Percentiles rank a stretch among this genome's conserved stretches.
Evolutionary conservation across 2,888 invertebrate species (phyloP).

Genomic region (Monopis laevigella): DNA sequence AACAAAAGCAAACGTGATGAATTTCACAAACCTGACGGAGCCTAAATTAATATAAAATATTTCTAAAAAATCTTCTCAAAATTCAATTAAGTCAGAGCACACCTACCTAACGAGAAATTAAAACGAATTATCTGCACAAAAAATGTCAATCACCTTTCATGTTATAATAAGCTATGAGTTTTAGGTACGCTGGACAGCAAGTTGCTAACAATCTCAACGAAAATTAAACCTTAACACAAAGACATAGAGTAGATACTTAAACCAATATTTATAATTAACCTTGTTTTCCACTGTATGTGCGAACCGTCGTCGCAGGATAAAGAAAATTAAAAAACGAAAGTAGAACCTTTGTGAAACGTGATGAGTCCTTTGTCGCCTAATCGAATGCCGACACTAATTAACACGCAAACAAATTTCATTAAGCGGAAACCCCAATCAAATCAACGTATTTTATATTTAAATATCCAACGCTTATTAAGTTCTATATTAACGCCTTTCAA

Average conservation of each 20-base stretch:
- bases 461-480: neutral
- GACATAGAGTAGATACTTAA: no score
- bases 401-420: slow-evolving; percentile 38
- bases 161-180: slow-evolving; percentile 11
- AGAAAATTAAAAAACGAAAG: slow-evolving; percentile 8
- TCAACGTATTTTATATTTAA: slow-evolving; percentile 18
- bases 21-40: no score
- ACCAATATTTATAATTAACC: no score
- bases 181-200: no score
- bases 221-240: no score
- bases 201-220: no score
- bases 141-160: slow-evolving; percentile 10
- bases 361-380: slow-evolving; percentile 27
- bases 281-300: no score
- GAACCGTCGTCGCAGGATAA: slow-evolving; percentile 4
- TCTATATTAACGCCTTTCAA: no score
- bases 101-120: slow-evolving; percentile 9
- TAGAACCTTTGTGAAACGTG: slow-evolving; percentile 23
- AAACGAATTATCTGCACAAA: slow-evolving; percentile 9
- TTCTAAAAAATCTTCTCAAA: no score
- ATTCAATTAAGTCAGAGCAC: slow-evolving; percentile 1
- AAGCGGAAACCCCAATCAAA: slow-evolving; percentile 41
- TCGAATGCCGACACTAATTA: slow-evolving; percentile 40
- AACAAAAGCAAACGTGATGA: no score
- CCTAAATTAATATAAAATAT: no score